A percentile compares a stretch with the other conserved stretches of the same genome.
Conservation (phyloP, 2,888 invertebrate species). For the Branchellion lobata region DNA sequence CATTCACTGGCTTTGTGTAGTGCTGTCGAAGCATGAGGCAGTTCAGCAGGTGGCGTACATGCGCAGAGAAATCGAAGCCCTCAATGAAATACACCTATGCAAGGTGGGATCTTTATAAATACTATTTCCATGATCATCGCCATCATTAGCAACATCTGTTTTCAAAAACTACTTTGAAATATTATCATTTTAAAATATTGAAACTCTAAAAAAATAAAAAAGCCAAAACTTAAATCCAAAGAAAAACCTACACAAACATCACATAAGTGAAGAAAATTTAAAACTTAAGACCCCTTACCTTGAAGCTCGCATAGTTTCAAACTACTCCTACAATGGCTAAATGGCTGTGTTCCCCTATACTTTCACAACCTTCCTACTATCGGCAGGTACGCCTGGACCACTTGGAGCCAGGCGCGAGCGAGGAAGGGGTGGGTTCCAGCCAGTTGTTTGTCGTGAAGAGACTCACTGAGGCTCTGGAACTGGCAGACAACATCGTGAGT, state of each 20-base stretch:
- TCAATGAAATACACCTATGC: conserved; percentile 96
- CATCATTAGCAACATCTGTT: conserved; percentile 77
- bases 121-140: conserved; percentile 80
- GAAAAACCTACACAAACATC: too few relatives aligned
- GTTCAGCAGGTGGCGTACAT: conserved; percentile 61
- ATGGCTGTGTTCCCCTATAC: too few relatives aligned
- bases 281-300: too few relatives aligned
- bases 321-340: too few relatives aligned
- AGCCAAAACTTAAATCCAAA: conserved; percentile 86
- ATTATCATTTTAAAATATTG: conserved; percentile 85
- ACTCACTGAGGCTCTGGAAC: background rate
- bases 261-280: too few relatives aligned
- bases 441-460: background rate
- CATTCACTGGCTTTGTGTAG: too few relatives aligned
- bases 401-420: background rate
- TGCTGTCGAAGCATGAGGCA: conserved; percentile 61
- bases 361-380: too few relatives aligned
- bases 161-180: conserved; percentile 92
- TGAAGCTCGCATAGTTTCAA: too few relatives aligned
- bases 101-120: conserved; percentile 93
- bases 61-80: conserved; percentile 79
- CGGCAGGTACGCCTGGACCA: background rate
- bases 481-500: background rate
- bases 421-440: background rate
- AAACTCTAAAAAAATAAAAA: conserved; percentile 96